A percentile compares a stretch with the other conserved stretches of the same genome.
Evolutionary conservation across 2,888 invertebrate species (phyloP).

Genomic region (Leptopilina syphax): DNA sequence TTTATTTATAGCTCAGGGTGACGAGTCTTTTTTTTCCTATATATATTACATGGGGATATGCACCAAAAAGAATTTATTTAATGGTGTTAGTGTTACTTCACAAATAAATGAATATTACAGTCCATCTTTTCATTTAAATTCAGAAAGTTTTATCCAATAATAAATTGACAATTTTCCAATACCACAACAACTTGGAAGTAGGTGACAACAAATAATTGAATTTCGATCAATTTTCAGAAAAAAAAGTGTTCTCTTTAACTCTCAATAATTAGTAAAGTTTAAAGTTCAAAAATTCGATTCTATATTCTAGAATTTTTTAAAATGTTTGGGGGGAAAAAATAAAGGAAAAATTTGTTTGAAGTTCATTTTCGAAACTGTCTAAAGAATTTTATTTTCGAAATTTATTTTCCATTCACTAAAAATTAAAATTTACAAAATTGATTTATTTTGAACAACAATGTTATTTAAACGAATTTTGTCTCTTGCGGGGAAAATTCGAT

Average conservation of each 20-base stretch:
- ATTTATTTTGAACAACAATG: not conserved
- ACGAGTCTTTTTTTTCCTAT: not conserved
- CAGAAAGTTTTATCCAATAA: conserved; percentile 12
- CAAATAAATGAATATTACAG: conserved; percentile 11
- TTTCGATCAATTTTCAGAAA: not conserved
- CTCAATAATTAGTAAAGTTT: not conserved
- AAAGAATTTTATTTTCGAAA: too few relatives aligned
- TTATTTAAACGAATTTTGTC: not conserved
- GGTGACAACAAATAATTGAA: not conserved
- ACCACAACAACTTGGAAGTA: conserved; percentile 2
- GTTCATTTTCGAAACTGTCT: too few relatives aligned
- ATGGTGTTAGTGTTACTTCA: not conserved
- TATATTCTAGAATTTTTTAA: not conserved
- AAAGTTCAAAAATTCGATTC: not conserved
- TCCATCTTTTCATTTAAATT: not conserved
- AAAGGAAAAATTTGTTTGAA: too few relatives aligned
- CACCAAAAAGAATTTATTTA: not conserved
- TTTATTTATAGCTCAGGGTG: conserved; percentile 20
- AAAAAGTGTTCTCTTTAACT: not conserved
- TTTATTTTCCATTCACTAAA: too few relatives aligned
- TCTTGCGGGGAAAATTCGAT: conserved; percentile 11
- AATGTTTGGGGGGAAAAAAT: too few relatives aligned
- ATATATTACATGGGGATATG: conserved; percentile 13
- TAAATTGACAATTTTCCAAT: conserved; percentile 29
- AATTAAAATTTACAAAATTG: not conserved